phyloP scores from a whole-genome alignment of 2,888 invertebrate genomes.

The Dicroscelio sp. region DNA sequence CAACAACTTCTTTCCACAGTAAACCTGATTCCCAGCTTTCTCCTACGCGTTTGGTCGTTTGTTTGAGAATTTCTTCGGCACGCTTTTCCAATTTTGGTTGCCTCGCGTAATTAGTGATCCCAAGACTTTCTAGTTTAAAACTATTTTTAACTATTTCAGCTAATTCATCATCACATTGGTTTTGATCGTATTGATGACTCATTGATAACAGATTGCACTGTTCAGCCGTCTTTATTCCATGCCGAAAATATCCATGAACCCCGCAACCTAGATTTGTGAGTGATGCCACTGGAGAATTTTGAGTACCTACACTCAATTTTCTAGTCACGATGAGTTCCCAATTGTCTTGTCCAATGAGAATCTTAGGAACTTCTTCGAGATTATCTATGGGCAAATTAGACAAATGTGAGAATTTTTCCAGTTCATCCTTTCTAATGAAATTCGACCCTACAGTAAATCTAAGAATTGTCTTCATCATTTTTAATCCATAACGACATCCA shows the following conservation, averaged over 20 bases:
- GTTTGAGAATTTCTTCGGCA: conserved; percentile 47
- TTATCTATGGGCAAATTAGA: not conserved
- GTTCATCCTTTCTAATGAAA: not conserved
- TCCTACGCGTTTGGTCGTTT: conserved; percentile 16
- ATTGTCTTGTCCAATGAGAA: conserved; percentile 24
- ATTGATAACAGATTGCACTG: not conserved
- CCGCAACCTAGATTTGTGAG: conserved; percentile 55
- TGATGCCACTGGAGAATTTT: conserved; percentile 46
- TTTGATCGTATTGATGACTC: too few species aligned
- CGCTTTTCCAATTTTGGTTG: conserved; percentile 62
- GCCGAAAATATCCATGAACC: conserved; percentile 39
- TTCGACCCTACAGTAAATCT: conserved; percentile 12
- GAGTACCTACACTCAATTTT: not conserved
- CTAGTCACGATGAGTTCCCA: conserved; percentile 54
- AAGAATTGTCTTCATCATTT: not conserved
- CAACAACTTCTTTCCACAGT: conserved; percentile 41
- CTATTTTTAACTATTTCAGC: conserved; percentile 13
- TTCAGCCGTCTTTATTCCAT: not conserved
- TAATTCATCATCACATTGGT: not conserved
- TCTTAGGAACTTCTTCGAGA: conserved; percentile 11
- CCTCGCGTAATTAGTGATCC: conserved; percentile 4
- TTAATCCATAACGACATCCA: not conserved
- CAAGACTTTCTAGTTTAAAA: conserved; percentile 20
- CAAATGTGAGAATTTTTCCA: conserved; percentile 8
- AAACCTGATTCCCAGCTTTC: conserved; percentile 59